These are phyloP conservation scores for Augiades crinisus DNA, from an alignment of 2,888 invertebrate genomes.

Conservation along the genomic window DNA sequence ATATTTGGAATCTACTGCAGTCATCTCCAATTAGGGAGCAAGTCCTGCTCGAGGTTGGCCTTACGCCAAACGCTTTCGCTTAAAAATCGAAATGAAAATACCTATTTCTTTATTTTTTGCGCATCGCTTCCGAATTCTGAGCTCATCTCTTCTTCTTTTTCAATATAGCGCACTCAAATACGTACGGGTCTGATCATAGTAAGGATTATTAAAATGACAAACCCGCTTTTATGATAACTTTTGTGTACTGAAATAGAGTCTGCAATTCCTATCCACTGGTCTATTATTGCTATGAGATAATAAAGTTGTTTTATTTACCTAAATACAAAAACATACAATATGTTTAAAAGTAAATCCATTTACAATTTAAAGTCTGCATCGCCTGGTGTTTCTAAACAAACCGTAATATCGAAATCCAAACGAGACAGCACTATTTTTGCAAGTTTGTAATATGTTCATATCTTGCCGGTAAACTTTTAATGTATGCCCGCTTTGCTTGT, in stretches of 20 bases:
- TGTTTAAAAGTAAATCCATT: background rate
- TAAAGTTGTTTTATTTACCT: too few species aligned
- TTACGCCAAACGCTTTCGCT: slow-evolving; percentile 23
- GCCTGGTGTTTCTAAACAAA: background rate
- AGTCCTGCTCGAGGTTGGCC: slow-evolving; percentile 11
- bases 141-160: slow-evolving; percentile 4
- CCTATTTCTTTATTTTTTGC: slow-evolving; percentile 8
- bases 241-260: too few species aligned
- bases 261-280: too few species aligned
- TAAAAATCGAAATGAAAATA: slow-evolving; percentile 23
- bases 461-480: slow-evolving; percentile 68
- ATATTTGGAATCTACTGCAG: slow-evolving; percentile 14
- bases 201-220: background rate
- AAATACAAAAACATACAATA: too few species aligned
- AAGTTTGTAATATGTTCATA: slow-evolving; percentile 8
- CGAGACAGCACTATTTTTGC: slow-evolving; percentile 1
- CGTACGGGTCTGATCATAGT: background rate
- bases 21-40: slow-evolving; percentile 24
- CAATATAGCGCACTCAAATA: background rate
- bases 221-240: too few species aligned
- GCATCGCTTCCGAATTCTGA: slow-evolving; percentile 16
- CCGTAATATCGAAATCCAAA: background rate
- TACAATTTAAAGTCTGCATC: background rate
- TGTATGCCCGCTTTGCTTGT: slow-evolving; percentile 67
- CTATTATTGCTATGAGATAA: too few species aligned